These are phyloP conservation scores for Sericinus montela DNA, from an alignment of 2,888 invertebrate genomes.

Conservation along the genomic window DNA sequence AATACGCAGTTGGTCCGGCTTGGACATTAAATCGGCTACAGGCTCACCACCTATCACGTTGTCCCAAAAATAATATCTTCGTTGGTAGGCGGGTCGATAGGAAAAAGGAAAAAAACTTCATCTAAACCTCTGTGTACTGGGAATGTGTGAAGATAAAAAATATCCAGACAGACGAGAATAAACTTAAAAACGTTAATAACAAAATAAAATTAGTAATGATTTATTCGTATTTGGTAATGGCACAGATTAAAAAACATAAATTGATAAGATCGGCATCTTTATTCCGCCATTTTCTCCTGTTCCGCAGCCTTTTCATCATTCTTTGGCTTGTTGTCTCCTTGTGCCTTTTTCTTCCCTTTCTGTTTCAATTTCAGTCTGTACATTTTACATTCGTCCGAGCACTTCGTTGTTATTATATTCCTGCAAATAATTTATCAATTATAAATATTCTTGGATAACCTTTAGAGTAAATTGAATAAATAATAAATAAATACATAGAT, in stretches of 20 bases:
- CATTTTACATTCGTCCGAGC: constrained; percentile 83
- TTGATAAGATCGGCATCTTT: not conserved
- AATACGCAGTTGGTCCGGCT: too few species aligned
- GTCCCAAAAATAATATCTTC: too few species aligned
- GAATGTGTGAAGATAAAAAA: too few species aligned
- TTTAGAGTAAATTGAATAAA: too few species aligned
- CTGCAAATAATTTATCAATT: constrained; percentile 42
- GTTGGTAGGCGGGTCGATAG: too few species aligned
- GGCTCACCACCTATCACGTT: too few species aligned
- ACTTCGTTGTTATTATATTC: constrained; percentile 80
- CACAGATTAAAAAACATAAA: constrained; percentile 7
- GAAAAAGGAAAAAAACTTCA: too few species aligned
- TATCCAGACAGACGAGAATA: too few species aligned
- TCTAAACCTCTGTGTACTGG: too few species aligned
- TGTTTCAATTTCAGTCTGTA: constrained; percentile 56
- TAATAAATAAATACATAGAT: too few species aligned
- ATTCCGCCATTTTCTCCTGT: not conserved
- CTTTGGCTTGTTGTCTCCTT: constrained; percentile 32
- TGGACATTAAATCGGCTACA: too few species aligned
- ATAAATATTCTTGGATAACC: not conserved
- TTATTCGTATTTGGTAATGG: not conserved
- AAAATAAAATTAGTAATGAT: not conserved
- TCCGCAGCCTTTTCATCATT: constrained; percentile 8
- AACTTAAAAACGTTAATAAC: too few species aligned
- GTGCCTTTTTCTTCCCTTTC: constrained; percentile 34